Evolutionary conservation across 2,888 invertebrate genomes (phyloP).

Genomic region (Sepiola atlantica): DNA sequence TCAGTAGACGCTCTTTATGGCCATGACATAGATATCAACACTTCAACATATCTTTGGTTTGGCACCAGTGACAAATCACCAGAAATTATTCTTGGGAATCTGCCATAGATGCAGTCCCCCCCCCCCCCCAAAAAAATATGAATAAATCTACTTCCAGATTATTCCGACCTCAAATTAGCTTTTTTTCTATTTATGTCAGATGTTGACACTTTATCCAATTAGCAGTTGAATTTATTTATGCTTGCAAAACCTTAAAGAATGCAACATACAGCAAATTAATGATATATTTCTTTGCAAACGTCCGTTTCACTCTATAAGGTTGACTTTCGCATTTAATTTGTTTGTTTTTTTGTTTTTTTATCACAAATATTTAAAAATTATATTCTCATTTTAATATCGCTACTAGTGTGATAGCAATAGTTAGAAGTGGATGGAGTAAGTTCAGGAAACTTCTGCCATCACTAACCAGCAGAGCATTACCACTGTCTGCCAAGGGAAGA

Average conservation of each 20-base stretch:
- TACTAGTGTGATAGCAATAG: too few species aligned
- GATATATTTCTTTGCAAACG: background rate
- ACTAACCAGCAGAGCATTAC: too few species aligned
- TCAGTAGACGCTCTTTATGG: too few species aligned
- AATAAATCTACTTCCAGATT: background rate
- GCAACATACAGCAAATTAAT: background rate
- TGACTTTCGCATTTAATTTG: too few species aligned
- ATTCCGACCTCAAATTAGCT: background rate
- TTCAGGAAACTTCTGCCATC: too few species aligned
- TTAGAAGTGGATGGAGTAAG: too few species aligned
- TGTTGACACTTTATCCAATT: background rate
- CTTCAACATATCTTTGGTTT: background rate
- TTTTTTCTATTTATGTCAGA: background rate
- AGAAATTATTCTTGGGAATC: background rate
- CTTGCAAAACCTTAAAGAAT: background rate
- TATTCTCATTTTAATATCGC: too few species aligned
- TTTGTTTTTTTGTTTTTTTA: too few species aligned
- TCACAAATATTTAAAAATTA: too few species aligned
- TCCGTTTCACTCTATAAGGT: background rate
- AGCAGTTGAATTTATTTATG: background rate
- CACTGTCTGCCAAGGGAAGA: too few species aligned
- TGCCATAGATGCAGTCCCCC: background rate
- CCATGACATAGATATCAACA: background rate
- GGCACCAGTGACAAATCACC: background rate
- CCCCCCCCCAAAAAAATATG: background rate